phyloP scores from a whole-genome alignment of 1,140 invertebrate genomes.

The Melanaphis sacchari region DNA sequence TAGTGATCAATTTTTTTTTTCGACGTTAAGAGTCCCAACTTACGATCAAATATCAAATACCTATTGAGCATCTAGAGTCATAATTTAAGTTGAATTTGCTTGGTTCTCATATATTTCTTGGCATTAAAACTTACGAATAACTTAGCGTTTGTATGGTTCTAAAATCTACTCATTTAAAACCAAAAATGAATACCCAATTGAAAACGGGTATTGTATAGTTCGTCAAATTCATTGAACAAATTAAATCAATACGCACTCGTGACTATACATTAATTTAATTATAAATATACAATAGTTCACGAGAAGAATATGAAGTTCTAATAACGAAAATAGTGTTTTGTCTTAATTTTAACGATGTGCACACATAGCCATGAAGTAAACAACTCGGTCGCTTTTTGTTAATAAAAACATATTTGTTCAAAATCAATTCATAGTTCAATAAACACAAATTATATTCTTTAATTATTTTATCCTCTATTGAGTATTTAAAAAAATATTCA shows the following conservation, averaged over 20 bases:
- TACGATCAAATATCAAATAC: not conserved
- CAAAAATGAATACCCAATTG: not conserved
- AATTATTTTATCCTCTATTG: not conserved
- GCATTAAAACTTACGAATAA: not conserved
- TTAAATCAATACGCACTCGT: not conserved
- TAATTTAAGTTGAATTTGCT: not conserved
- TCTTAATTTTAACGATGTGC: not conserved
- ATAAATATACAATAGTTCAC: slow-evolving; percentile 29
- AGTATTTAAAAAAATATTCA: not conserved
- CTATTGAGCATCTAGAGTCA: not conserved
- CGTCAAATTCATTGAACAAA: not conserved
- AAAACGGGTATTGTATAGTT: not conserved
- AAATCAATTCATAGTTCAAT: not conserved
- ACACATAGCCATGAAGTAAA: not conserved
- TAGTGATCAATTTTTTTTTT: not conserved
- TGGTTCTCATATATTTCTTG: not conserved
- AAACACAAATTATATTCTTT: not conserved
- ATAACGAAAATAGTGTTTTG: not conserved
- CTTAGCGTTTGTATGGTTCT: not conserved
- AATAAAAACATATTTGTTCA: not conserved
- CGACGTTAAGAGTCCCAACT: not conserved
- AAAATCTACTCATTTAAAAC: not conserved
- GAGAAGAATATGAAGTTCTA: not conserved
- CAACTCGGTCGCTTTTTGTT: not conserved
- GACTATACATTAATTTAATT: not conserved